A percentile compares a stretch with the other conserved stretches of the same genome.
Evolutionary conservation across 2,888 invertebrate genomes (phyloP).

Genomic region (Stenichneumon culpator): DNA sequence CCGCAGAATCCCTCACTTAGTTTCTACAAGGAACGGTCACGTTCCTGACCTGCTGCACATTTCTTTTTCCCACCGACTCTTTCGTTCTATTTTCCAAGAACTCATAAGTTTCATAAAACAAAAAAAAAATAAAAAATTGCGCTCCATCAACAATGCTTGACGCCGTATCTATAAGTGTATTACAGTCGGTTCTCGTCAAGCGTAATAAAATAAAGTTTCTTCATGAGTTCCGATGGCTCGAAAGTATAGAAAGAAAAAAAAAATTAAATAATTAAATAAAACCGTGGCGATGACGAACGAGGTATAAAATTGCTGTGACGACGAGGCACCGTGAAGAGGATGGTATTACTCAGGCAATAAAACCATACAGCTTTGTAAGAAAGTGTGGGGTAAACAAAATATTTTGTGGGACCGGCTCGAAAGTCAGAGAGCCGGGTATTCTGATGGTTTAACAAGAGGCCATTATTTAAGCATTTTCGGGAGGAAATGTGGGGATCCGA

Average conservation of each 20-base stretch:
- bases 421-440: neutral
- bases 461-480: conserved; percentile 48
- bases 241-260: neutral
- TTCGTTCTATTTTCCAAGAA: conserved; percentile 40
- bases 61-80: conserved; percentile 44
- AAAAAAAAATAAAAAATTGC: conserved; percentile 33
- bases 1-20: conserved; percentile 7
- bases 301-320: conserved; percentile 20
- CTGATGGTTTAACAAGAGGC: conserved; percentile 28
- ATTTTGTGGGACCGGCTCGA: neutral
- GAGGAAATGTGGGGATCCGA: neutral
- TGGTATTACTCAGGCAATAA: neutral
- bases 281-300: conserved; percentile 45
- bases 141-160: conserved; percentile 24
- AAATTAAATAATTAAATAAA: neutral
- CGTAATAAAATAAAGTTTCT: conserved; percentile 63
- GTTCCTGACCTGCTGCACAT: conserved; percentile 65
- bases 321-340: neutral
- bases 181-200: neutral
- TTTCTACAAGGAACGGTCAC: conserved; percentile 56
- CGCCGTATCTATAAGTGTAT: neutral
- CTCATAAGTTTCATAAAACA: conserved; percentile 60
- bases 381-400: neutral
- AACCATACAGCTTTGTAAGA: neutral
- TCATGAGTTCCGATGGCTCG: conserved; percentile 33